Evolutionary conservation across 2,888 invertebrate species (phyloP).

Genomic region (Ectemnius lituratus): DNA sequence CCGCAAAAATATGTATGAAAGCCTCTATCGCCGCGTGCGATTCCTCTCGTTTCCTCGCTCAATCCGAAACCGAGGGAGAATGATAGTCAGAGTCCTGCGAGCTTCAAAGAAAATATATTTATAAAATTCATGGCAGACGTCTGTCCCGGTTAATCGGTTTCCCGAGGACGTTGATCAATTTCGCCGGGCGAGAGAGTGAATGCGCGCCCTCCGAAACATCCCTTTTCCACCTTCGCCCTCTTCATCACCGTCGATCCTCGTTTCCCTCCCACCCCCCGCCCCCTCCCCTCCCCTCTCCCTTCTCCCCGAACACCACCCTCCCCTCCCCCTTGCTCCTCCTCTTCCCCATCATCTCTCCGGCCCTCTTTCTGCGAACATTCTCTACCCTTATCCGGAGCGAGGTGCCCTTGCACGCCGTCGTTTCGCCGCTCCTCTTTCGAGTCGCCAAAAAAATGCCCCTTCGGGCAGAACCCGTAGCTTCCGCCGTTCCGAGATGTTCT

Average conservation of each 20-base stretch:
- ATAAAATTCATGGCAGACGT: slow-evolving; percentile 62
- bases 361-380: slow-evolving; percentile 8
- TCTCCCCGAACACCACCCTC: slow-evolving; percentile 14
- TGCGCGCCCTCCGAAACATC: slow-evolving; percentile 47
- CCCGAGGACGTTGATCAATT: slow-evolving; percentile 66
- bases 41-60: not conserved
- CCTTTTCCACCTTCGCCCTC: slow-evolving; percentile 48
- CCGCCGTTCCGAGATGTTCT: slow-evolving; percentile 58
- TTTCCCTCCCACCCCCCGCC: slow-evolving; percentile 12
- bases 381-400: slow-evolving; percentile 26
- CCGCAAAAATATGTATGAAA: slow-evolving; percentile 4
- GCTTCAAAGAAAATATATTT: slow-evolving; percentile 58
- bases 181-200: slow-evolving; percentile 49
- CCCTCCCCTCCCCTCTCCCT: not conserved
- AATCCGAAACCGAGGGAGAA: slow-evolving; percentile 28
- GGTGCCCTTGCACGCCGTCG: slow-evolving; percentile 18
- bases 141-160: slow-evolving; percentile 62
- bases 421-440: slow-evolving; percentile 45
- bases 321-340: not conserved
- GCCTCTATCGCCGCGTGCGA: not conserved
- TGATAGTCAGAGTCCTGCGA: slow-evolving; percentile 25
- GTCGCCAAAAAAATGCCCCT: slow-evolving; percentile 55
- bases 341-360: slow-evolving; percentile 13
- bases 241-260: slow-evolving; percentile 49
- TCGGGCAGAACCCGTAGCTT: slow-evolving; percentile 58